Conservation (phyloP, 2,797 vertebrate species). For the Sebastiscus tertius region DNA sequence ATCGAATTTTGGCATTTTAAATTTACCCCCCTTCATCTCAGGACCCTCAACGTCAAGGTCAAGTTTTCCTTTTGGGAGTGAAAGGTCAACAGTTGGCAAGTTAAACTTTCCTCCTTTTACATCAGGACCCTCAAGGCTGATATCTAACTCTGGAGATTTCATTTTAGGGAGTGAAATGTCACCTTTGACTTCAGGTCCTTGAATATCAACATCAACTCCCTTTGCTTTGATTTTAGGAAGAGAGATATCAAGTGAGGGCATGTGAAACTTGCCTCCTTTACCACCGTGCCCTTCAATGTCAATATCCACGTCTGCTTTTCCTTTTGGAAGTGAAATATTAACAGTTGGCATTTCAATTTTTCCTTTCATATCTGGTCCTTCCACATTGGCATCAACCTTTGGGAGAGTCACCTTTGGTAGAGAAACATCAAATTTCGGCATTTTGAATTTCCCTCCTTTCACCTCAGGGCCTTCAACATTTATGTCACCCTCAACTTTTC, state of each 20-base stretch:
- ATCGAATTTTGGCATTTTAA: constrained; percentile 47
- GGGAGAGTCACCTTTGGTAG: constrained; percentile 54
- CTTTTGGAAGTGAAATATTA: constrained; percentile 65
- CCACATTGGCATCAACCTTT: constrained; percentile 36
- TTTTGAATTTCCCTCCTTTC: constrained; percentile 66
- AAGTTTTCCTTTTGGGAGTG: constrained; percentile 26
- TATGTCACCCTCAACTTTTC: constrained; percentile 31
- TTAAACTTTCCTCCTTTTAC: constrained; percentile 25
- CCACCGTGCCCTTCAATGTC: constrained; percentile 46
- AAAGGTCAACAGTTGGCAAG: constrained; percentile 38
- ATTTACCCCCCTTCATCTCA: constrained; percentile 3
- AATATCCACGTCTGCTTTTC: constrained; percentile 5
- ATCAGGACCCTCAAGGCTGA: constrained; percentile 30
- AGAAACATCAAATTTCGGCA: constrained; percentile 67
- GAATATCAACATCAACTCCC: constrained; percentile 11
- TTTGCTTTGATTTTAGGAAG: constrained; percentile 47
- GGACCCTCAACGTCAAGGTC: constrained; percentile 32
- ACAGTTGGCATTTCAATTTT: constrained; percentile 58
- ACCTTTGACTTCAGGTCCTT: constrained; percentile 33
- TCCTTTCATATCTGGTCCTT: constrained; percentile 40
- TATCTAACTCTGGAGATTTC: constrained; percentile 6
- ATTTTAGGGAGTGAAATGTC: constrained; percentile 27
- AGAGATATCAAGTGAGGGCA: constrained; percentile 65
- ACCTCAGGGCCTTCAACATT: constrained; percentile 21
- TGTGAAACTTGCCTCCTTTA: constrained; percentile 66